phyloP scores from a whole-genome alignment of 2,113 vertebrate species.

The Willisornis vidua region DNA sequence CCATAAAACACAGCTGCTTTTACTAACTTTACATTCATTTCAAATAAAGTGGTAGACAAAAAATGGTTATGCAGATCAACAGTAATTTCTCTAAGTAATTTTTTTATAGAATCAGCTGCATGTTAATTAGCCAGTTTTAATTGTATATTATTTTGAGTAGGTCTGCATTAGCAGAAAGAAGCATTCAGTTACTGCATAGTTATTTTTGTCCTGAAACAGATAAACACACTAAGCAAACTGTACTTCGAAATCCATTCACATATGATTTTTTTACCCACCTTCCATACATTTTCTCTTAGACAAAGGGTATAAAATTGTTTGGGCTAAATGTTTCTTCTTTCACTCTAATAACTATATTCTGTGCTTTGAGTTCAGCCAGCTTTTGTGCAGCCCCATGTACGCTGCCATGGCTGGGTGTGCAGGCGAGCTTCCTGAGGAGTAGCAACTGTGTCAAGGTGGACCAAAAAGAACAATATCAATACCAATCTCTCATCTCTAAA shows the following conservation, averaged over 20 bases:
- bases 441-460: neutral
- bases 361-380: neutral
- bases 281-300: neutral
- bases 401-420: neutral
- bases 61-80: neutral
- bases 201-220: neutral
- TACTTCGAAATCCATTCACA: neutral
- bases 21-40: neutral
- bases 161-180: neutral
- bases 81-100: neutral
- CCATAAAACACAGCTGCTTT: constrained; percentile 40
- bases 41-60: neutral
- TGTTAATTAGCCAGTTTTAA: neutral
- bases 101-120: neutral
- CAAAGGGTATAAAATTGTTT: neutral
- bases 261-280: neutral
- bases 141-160: neutral
- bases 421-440: neutral
- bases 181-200: neutral
- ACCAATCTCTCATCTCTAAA: neutral
- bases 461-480: neutral
- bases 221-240: neutral
- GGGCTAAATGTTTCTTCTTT: neutral
- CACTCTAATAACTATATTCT: neutral
- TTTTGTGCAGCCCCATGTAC: neutral